Base-by-base conservation (phyloP, 2,888 invertebrate species). In the Pyralis farinalis region DNA sequence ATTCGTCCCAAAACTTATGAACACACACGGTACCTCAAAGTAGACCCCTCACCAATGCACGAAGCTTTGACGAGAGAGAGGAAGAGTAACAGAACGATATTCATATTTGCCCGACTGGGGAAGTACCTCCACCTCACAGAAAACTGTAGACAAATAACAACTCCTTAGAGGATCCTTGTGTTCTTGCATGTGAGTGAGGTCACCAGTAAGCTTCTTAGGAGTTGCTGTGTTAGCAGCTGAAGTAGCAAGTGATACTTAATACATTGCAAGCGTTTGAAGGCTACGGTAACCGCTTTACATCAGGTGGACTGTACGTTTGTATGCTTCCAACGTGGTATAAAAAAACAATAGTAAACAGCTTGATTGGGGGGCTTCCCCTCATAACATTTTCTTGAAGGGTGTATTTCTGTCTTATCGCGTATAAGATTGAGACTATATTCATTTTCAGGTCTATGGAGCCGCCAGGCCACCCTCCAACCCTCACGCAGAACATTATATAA, bases 391-490 rank as follows among this genome's bases (percentile, higher is more conserved):
- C n/a, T n/a, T n/a, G n/a, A n/a, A n/a, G n/a, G n/a, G n/a, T n/a
- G n/a, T n/a, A n/a, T n/a, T n/a, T n/a, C n/a, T n/a, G n/a, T n/a
- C n/a, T n/a, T n/a, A n/a, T n/a, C n/a, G n/a, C n/a, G n/a, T n/a
- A n/a, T n/a, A n/a, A n/a, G n/a, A n/a, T n/a, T n/a, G n/a, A n/a
- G n/a, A n/a, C n/a, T 16, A 16, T 3, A 5, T 22, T 25, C 7
- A 12, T 34, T 44, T 34, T n/a, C 47, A 67, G 65, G 32, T 58
- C 51, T 3, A 56, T 61, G 55, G 50, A 52, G 3, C 59, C 62
- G 0, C 63, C 63, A 0, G 55, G 58, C 0, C 62, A 52, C 29
- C 51, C 55, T 0, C 51, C 57, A 1, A 32, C 35, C 0, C 49
- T 56, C 30, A 47, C 44, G 21, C 44, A 46, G 33, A 40, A 47